phyloP scores from a whole-genome alignment of 2,888 invertebrate genomes.

The Mesopsocus fuscifrons region DNA sequence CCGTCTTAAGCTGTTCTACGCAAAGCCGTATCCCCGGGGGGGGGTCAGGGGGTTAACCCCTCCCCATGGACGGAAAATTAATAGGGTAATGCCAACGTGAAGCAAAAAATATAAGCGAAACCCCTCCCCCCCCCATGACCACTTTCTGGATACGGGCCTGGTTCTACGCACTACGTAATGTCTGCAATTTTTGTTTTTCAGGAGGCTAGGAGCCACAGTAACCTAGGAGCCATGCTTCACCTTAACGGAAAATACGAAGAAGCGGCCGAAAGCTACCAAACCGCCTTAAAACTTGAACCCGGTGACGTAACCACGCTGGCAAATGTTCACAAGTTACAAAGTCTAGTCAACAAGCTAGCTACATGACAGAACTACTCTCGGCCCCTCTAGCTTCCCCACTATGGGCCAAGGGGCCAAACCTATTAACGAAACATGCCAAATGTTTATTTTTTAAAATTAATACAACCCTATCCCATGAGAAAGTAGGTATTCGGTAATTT shows the following conservation, averaged over 20 bases:
- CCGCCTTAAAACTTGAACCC: slow-evolving; percentile 70
- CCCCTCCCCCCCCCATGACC: not conserved
- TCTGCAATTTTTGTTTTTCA: slow-evolving; percentile 25
- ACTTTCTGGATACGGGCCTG: not conserved
- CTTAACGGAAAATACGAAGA: slow-evolving; percentile 76
- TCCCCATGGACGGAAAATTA: not conserved
- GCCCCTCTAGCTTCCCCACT: no score
- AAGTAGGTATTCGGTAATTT: no score
- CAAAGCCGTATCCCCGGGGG: not conserved
- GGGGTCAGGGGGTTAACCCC: not conserved
- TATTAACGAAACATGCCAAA: not conserved
- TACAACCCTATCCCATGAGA: no score
- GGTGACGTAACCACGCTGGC: slow-evolving; percentile 73
- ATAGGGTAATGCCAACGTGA: not conserved
- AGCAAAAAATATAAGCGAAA: not conserved
- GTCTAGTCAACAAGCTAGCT: slow-evolving; percentile 1
- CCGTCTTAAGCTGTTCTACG: no score
- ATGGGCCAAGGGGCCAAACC: no score
- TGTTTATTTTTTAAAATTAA: not conserved
- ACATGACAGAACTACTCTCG: slow-evolving; percentile 5
- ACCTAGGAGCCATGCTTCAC: slow-evolving; percentile 88
- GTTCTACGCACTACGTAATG: no score
- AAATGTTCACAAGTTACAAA: slow-evolving; percentile 54
- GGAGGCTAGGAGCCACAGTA: slow-evolving; percentile 83
- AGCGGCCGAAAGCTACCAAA: slow-evolving; percentile 70